These are phyloP conservation scores for Scomber colias DNA, from an alignment of 2,113 vertebrate genomes.

Conservation along the genomic window DNA sequence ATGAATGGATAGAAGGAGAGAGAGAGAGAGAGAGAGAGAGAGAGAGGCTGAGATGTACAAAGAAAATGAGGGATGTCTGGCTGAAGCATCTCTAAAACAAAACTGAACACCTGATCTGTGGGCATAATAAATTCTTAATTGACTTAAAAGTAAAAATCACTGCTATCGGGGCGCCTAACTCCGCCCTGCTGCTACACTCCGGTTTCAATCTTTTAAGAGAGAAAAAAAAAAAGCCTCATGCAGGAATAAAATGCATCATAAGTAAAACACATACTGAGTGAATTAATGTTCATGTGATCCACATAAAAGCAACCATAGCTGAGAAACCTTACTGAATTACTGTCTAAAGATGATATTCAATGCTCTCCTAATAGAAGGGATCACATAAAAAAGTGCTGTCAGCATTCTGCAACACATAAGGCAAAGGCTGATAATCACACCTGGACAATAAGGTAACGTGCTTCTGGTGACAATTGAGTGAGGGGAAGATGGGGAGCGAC, in stretches of 20 bases:
- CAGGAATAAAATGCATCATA: background rate
- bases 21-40: background rate
- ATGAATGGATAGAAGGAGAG: constrained; percentile 33
- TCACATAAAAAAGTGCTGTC: background rate
- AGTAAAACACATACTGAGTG: constrained; percentile 28
- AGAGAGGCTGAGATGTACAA: background rate
- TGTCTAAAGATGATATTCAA: background rate
- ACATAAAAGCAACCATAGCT: constrained; percentile 9
- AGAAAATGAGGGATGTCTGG: constrained; percentile 16
- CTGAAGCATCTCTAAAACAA: constrained; percentile 22
- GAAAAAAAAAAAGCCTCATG: background rate
- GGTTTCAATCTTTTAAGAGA: background rate
- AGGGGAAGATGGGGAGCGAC: background rate
- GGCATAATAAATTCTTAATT: constrained; percentile 2
- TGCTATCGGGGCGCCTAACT: background rate
- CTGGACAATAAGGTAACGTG: background rate
- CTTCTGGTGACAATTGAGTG: background rate
- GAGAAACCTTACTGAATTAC: background rate
- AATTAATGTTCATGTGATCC: background rate
- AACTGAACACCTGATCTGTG: constrained; percentile 14
- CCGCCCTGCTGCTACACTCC: background rate
- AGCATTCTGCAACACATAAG: background rate
- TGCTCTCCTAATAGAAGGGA: background rate
- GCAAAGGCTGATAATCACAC: background rate
- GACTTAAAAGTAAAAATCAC: constrained; percentile 23